A percentile compares a stretch with the other conserved stretches of the same genome.
Conservation (phyloP, 1,140 invertebrate species). For the Lordiphosa collinella region DNA sequence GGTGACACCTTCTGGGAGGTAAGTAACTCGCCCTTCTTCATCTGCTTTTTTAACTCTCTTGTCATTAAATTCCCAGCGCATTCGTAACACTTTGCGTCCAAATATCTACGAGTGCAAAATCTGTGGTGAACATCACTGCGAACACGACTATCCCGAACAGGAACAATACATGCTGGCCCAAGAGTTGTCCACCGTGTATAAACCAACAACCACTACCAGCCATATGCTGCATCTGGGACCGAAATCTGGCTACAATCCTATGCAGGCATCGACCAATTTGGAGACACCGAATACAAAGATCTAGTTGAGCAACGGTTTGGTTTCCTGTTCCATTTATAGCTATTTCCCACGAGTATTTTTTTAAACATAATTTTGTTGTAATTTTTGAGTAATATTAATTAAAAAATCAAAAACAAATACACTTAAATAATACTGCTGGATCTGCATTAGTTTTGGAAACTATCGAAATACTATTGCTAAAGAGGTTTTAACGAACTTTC, state of each 20-base stretch:
- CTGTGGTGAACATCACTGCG: slow-evolving; percentile 81
- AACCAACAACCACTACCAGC: slow-evolving; percentile 38
- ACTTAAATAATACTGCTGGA: too few relatives aligned
- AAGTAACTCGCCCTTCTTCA: slow-evolving; percentile 40
- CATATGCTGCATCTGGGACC: slow-evolving; percentile 23
- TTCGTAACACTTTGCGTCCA: slow-evolving; percentile 81
- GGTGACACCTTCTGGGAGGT: slow-evolving; percentile 88
- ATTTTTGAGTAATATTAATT: slow-evolving; percentile 26
- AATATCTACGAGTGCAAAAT: slow-evolving; percentile 83
- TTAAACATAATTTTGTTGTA: slow-evolving; percentile 46
- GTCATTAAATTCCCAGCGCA: slow-evolving; percentile 79
- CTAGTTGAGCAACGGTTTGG: neutral
- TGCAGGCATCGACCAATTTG: slow-evolving; percentile 43
- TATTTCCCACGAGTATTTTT: slow-evolving; percentile 54
- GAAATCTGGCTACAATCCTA: slow-evolving; percentile 62
- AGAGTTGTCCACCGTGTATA: slow-evolving; percentile 65
- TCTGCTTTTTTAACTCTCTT: neutral
- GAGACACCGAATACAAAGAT: slow-evolving; percentile 13
- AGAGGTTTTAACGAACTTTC: too few relatives aligned
- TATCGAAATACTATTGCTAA: too few relatives aligned
- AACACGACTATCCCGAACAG: slow-evolving; percentile 78
- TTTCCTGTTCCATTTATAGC: slow-evolving; percentile 38
- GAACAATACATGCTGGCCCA: slow-evolving; percentile 75
- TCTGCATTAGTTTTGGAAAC: too few relatives aligned
- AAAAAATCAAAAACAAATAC: neutral